Evolutionary conservation across 1,140 invertebrate genomes (phyloP).

Genomic region (Apis laboriosa): DNA sequence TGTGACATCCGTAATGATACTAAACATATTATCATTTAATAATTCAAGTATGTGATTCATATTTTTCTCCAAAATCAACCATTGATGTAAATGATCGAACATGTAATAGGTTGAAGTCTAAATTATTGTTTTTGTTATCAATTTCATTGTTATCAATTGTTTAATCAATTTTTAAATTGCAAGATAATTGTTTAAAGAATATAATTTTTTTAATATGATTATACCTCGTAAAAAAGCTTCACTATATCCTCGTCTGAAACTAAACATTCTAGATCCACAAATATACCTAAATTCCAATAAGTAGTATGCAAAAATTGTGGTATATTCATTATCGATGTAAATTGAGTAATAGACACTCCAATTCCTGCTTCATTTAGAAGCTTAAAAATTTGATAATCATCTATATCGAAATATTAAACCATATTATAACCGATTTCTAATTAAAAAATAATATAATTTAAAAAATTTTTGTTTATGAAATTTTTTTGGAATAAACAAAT

Average conservation of each 20-base stretch:
- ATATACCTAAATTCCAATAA: constrained; percentile 54
- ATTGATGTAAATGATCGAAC: constrained; percentile 57
- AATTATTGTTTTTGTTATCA: not conserved
- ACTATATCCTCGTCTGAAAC: not conserved
- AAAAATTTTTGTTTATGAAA: not conserved
- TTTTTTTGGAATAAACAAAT: not conserved
- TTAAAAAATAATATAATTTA: not conserved
- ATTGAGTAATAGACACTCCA: constrained; percentile 17
- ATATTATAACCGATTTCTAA: not conserved
- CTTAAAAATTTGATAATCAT: constrained; percentile 40
- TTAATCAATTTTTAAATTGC: not conserved
- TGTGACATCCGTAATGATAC: constrained; percentile 54
- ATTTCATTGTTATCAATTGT: not conserved
- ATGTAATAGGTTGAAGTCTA: constrained; percentile 39
- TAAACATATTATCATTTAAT: constrained; percentile 60
- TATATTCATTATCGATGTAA: constrained; percentile 17
- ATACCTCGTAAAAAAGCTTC: constrained; percentile 50
- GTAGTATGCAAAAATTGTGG: constrained; percentile 22
- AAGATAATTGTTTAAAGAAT: not conserved
- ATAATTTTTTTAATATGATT: not conserved
- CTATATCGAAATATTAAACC: constrained; percentile 23
- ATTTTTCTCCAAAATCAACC: constrained; percentile 51
- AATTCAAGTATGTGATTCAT: constrained; percentile 8
- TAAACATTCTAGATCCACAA: constrained; percentile 53
- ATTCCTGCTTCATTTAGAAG: constrained; percentile 41